These are phyloP conservation scores for Diaperis boleti DNA, from an alignment of 2,888 invertebrate genomes.

Conservation along the genomic window DNA sequence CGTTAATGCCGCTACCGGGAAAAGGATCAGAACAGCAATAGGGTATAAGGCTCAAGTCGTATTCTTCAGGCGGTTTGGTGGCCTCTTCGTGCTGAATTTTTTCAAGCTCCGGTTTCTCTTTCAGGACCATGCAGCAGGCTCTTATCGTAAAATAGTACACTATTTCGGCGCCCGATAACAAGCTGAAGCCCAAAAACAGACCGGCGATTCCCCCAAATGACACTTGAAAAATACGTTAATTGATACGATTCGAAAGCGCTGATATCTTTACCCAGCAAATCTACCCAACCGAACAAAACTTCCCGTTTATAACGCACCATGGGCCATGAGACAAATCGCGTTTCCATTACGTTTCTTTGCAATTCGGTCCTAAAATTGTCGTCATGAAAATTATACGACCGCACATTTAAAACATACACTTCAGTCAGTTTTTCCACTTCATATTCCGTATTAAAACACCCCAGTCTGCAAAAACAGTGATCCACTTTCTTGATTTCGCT, in stretches of 20 bases:
- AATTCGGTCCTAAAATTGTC: too few relatives aligned
- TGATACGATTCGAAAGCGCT: too few relatives aligned
- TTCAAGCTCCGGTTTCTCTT: conserved; percentile 68
- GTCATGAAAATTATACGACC: too few relatives aligned
- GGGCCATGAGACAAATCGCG: conserved; percentile 83
- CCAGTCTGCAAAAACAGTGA: conserved; percentile 77
- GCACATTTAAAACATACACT: conserved; percentile 63
- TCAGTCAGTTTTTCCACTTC: conserved; percentile 80
- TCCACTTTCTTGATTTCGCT: conserved; percentile 71
- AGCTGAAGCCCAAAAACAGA: conserved; percentile 80
- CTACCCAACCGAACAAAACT: conserved; percentile 87
- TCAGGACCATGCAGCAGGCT: conserved; percentile 73
- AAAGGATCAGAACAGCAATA: conserved; percentile 58
- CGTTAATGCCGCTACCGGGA: conserved; percentile 54
- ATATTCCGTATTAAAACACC: conserved; percentile 82
- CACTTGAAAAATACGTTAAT: conserved; percentile 64
- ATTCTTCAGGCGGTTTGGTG: conserved; percentile 55
- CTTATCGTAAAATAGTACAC: conserved; percentile 82
- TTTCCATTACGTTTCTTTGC: conserved; percentile 65
- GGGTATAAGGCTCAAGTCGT: conserved; percentile 63
- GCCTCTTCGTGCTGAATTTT: conserved; percentile 66
- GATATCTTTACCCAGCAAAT: conserved; percentile 77
- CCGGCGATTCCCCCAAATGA: conserved; percentile 77
- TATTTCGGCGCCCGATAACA: conserved; percentile 81
- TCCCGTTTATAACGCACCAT: conserved; percentile 83